phyloP scores from a whole-genome alignment of 2,113 vertebrate species.

The Perccottus glenii region DNA sequence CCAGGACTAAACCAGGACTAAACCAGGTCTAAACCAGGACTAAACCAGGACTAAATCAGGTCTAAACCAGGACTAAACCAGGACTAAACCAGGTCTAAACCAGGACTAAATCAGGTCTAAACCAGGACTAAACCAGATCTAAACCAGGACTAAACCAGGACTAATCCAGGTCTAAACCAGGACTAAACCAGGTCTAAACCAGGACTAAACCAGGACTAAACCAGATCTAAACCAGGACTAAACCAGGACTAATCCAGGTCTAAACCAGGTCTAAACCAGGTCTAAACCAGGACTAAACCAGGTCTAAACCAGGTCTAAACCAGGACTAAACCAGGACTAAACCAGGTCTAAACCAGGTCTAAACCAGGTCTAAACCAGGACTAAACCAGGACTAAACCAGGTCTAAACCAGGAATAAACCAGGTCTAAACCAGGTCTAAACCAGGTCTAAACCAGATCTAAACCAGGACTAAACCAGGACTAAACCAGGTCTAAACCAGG shows the following conservation, averaged over 20 bases:
- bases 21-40: neutral
- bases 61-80: constrained; percentile 13
- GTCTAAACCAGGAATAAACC: no score
- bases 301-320: constrained; percentile 21
- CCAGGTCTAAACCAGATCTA: no score
- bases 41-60: neutral
- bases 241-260: neutral
- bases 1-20: neutral
- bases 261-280: constrained; percentile 54
- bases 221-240: constrained; percentile 52
- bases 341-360: no score
- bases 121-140: constrained; percentile 53
- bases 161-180: no score
- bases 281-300: constrained; percentile 53
- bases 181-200: neutral
- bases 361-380: no score
- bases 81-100: neutral
- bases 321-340: constrained; percentile 50
- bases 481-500: no score
- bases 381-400: no score
- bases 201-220: constrained; percentile 55
- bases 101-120: neutral
- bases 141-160: no score
- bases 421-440: no score
- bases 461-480: no score